Base-by-base conservation (phyloP, 2,888 invertebrate genomes). In the Aspidiotus rigidus region DNA sequence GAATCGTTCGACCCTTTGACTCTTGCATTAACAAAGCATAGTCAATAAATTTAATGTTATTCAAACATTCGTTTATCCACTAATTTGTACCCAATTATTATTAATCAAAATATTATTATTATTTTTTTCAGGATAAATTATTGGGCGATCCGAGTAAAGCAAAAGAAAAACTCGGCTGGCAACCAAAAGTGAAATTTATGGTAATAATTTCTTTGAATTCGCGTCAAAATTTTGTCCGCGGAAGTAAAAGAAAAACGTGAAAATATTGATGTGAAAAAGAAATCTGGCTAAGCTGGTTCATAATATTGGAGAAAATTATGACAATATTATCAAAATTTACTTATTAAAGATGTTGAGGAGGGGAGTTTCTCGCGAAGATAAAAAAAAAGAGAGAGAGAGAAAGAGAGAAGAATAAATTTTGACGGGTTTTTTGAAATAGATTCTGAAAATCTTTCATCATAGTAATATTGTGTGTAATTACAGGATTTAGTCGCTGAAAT, bases 81-180 rank as follows among this genome's bases (percentile, higher is more conserved):
- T 1, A 28, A 28, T 3, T 28, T 28, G 5, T 5, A 28, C 28
- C 28, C 28, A 28, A 28, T 28, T 28, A 28, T 28, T 28, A 28
- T 28, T 28, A 28, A 28, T 28, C 28, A 39, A 40, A 53, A 59
- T n/a, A n/a, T n/a, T n/a, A n/a, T n/a, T n/a, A n/a, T 67, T 55
- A 60, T 71, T 72, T 70, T 39, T 75, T 76, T 8, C 76, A 89
- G 90, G 95, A 96, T 77, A 82, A 91, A 59, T 80, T 99, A 17
- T 81, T 91, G 71, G 98, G 99, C n/a, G 95, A 98, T 79, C 85
- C 97, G 1, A 84, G 87, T 0, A 98, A 98, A 81, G 98, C 98
- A 0, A 87, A 85, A 75, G 80, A 84, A 69, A 85, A 88, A 75
- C 83, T 99, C 57, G 89, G 90, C 55, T 99, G 99, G 99, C 78